A percentile compares a stretch with the other conserved stretches of the same genome.
Conservation (phyloP, 64 coral and sea anemone species). For the Pachyseris speciosa region DNA sequence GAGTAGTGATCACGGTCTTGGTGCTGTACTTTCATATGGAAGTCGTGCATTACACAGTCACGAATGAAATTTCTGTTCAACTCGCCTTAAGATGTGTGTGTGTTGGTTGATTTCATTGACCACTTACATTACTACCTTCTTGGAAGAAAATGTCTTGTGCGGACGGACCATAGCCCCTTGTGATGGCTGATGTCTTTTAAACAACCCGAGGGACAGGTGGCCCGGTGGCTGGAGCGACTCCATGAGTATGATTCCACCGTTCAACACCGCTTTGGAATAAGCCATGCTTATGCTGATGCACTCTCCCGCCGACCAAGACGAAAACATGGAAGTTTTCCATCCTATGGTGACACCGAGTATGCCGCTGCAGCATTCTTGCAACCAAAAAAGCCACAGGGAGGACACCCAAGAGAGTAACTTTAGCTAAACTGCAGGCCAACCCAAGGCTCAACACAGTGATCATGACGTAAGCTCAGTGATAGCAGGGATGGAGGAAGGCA, state of each 20-base stretch:
- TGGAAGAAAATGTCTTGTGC: conserved; percentile 17
- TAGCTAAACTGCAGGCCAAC: neutral
- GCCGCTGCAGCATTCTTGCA: neutral
- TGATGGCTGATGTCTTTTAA: conserved; percentile 47
- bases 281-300: conserved; percentile 12
- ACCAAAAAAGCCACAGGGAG: neutral
- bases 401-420: neutral
- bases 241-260: conserved; percentile 51
- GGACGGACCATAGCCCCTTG: conserved; percentile 19
- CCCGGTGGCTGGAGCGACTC: conserved; percentile 50
- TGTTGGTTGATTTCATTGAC: no score
- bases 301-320: conserved; percentile 4
- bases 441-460: no score
- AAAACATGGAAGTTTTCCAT: conserved; percentile 22
- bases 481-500: neutral
- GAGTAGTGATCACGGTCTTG: no score
- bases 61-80: no score
- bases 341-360: no score
- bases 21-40: no score
- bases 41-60: conserved; percentile 18
- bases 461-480: neutral
- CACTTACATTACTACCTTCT: conserved; percentile 61
- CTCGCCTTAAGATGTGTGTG: no score
- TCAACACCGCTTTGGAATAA: conserved; percentile 19
- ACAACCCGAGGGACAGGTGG: conserved; percentile 40